Evolutionary conservation across 2,797 vertebrate species (phyloP).

Genomic region (Hippoglossus hippoglossus): DNA sequence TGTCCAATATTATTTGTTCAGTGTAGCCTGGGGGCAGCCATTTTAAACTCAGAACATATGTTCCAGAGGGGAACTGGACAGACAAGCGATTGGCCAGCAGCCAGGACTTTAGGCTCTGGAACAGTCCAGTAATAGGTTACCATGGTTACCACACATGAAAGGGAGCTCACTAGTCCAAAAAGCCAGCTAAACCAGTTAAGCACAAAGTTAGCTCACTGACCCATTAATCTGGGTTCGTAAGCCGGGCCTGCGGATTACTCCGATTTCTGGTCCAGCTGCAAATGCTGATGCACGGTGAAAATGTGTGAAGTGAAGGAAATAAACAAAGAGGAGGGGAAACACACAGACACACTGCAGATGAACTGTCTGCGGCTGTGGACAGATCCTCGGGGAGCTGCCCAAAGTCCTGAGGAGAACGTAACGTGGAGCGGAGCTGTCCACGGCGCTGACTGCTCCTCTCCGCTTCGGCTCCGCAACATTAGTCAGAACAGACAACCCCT

Average conservation of each 20-base stretch:
- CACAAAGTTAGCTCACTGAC: conserved; percentile 17
- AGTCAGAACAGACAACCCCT: conserved; percentile 65
- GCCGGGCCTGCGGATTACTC: neutral
- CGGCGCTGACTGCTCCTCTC: conserved; percentile 41
- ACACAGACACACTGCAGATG: neutral
- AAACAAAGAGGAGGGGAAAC: neutral
- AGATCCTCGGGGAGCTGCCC: conserved; percentile 45
- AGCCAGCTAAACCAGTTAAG: conserved; percentile 1
- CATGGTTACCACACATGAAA: conserved; percentile 30
- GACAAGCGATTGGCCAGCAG: neutral
- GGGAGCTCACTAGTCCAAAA: conserved; percentile 8
- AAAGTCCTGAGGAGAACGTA: conserved; percentile 29
- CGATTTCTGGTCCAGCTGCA: neutral
- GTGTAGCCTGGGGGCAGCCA: neutral
- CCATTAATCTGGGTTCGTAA: conserved; percentile 3
- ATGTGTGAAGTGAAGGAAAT: neutral
- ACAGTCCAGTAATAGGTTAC: conserved; percentile 19
- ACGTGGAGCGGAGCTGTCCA: conserved; percentile 49
- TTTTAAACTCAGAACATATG: conserved; percentile 8
- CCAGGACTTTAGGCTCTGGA: neutral
- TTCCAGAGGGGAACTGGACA: neutral
- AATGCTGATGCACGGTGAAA: neutral
- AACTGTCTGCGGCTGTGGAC: conserved; percentile 2
- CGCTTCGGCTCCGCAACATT: conserved; percentile 48
- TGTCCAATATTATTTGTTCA: conserved; percentile 14